Evolutionary conservation across 2,797 vertebrate species (phyloP).

Genomic region (Tenualosa thibaudeaui): DNA sequence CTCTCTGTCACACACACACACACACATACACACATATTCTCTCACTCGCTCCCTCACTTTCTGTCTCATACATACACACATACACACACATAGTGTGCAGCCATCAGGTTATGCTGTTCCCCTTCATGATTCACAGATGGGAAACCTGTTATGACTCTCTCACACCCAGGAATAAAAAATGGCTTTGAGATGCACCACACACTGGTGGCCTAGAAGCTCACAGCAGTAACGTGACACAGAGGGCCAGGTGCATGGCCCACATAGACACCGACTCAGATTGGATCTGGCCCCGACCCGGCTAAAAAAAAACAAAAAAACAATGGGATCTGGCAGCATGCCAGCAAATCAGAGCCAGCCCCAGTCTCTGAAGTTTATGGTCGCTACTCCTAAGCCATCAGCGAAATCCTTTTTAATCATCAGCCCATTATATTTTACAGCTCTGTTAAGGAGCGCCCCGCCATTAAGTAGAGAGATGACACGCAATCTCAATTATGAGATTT

Average conservation of each 20-base stretch:
- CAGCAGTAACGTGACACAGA: not conserved
- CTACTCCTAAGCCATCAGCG: not conserved
- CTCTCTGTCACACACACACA: not conserved
- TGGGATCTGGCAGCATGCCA: not conserved
- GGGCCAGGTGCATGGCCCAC: not conserved
- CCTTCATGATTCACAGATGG: conserved; percentile 6
- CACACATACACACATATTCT: not conserved
- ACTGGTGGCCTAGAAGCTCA: not conserved
- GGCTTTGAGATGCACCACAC: not conserved
- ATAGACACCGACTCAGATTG: not conserved
- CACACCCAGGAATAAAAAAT: not conserved
- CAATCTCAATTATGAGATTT: conserved; percentile 7
- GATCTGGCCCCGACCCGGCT: not conserved
- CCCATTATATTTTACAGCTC: conserved; percentile 15
- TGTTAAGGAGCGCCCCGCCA: not conserved
- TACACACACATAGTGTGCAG: not conserved
- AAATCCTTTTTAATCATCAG: not conserved
- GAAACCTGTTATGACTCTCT: not conserved
- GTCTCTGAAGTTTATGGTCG: not conserved
- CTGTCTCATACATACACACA: not conserved
- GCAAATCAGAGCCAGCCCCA: not conserved
- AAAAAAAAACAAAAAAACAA: no score
- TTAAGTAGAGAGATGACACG: not conserved
- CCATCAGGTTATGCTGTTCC: not conserved
- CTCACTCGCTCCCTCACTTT: no score